A percentile compares a stretch with the other conserved stretches of the same genome.
Evolutionary conservation across 1,140 invertebrate species (phyloP).

Genomic region (Physella acuta): DNA sequence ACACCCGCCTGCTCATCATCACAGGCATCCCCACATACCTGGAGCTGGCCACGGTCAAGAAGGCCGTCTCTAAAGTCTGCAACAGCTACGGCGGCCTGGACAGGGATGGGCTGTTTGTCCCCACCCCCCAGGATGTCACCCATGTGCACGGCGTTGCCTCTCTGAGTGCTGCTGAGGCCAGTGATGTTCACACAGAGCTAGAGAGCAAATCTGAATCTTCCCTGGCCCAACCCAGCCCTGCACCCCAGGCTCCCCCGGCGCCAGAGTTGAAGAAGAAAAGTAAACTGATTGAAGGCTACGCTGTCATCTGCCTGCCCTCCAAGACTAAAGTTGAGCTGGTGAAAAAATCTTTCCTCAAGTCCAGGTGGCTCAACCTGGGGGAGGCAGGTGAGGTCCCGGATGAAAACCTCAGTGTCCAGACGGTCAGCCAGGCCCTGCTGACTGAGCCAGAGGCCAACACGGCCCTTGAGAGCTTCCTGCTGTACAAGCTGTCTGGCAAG

Average conservation of each 20-base stretch:
- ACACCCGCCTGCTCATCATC: conserved; percentile 51
- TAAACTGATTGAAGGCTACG: conserved; percentile 40
- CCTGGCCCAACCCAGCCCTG: not conserved
- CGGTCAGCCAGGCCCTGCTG: conserved; percentile 31
- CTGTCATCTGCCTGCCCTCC: conserved; percentile 50
- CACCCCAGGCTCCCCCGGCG: not conserved
- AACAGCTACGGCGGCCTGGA: conserved; percentile 50
- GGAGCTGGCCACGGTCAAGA: conserved; percentile 34
- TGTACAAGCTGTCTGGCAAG: conserved; percentile 44
- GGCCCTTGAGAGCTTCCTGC: conserved; percentile 52
- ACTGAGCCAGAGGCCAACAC: conserved; percentile 46
- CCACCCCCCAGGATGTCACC: conserved; percentile 18
- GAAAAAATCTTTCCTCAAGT: conserved; percentile 36
- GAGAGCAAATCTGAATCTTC: not conserved
- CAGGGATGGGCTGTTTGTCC: conserved; percentile 48
- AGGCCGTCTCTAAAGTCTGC: conserved; percentile 43
- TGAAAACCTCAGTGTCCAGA: conserved; percentile 24
- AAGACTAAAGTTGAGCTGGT: conserved; percentile 54
- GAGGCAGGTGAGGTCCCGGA: conserved; percentile 20
- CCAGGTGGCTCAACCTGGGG: conserved; percentile 28
- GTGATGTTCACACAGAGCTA: not conserved
- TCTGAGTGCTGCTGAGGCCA: not conserved
- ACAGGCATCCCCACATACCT: conserved; percentile 51
- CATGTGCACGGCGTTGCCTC: not conserved
- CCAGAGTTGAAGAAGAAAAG: conserved; percentile 23